Conservation (phyloP, 2,797 vertebrate species). For the Sebastolobus alascanus region DNA sequence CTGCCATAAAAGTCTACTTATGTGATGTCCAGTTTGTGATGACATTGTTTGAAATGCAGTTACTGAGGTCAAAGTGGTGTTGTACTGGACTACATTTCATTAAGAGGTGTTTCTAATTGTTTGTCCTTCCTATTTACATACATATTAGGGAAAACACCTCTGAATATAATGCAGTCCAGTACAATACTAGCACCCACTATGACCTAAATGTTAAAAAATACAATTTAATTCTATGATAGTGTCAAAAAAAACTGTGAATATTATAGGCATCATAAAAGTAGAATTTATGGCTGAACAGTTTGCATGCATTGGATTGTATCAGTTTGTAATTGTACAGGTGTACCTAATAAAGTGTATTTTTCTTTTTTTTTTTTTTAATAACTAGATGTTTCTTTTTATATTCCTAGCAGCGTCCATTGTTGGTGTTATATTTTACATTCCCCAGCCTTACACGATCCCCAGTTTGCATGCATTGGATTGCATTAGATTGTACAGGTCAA, state of each 20-base stretch:
- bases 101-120: background rate
- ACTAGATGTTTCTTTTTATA: background rate
- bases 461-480: background rate
- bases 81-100: background rate
- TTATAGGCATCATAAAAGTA: background rate
- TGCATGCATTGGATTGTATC: background rate
- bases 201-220: background rate
- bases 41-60: background rate
- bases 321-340: background rate
- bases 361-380: background rate
- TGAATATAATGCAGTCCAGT: background rate
- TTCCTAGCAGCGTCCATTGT: background rate
- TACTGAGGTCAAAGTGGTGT: background rate
- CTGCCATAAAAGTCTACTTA: no score
- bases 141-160: background rate
- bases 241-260: background rate
- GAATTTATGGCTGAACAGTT: background rate
- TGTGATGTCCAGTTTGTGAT: background rate
- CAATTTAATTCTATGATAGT: background rate
- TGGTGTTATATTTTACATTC: conserved; percentile 24
- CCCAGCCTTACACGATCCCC: background rate
- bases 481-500: no score
- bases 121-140: background rate
- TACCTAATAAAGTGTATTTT: background rate
- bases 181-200: background rate